phyloP scores from a whole-genome alignment of 1,140 invertebrate species.

The Limonius californicus region DNA sequence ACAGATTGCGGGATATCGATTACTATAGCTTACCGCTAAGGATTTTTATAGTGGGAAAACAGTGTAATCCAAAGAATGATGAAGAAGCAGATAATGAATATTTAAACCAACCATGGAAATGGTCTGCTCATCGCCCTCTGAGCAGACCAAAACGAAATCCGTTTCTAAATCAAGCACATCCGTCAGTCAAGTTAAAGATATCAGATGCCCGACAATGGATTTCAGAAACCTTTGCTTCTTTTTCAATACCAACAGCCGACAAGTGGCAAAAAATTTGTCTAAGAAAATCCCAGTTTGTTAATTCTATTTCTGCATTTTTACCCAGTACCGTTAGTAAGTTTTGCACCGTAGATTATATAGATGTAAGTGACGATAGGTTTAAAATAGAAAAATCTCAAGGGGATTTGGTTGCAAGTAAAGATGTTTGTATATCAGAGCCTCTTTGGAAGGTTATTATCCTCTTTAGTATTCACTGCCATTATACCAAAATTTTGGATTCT shows the following conservation, averaged over 20 bases:
- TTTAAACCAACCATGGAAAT: conserved; percentile 18
- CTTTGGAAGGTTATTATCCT: conserved; percentile 73
- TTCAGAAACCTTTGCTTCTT: conserved; percentile 77
- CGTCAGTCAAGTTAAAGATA: conserved; percentile 55
- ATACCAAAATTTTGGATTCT: conserved; percentile 64
- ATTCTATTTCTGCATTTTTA: conserved; percentile 70
- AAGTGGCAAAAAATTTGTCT: conserved; percentile 75
- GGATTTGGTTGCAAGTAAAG: conserved; percentile 73
- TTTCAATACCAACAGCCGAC: conserved; percentile 74
- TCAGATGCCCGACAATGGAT: conserved; percentile 77
- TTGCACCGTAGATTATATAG: conserved; percentile 71
- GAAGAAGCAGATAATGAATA: no score
- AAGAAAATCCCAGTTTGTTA: conserved; percentile 72
- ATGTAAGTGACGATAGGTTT: conserved; percentile 75
- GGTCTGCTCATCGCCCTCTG: background rate
- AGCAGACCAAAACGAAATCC: no score
- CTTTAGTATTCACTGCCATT: conserved; percentile 61
- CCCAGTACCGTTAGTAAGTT: conserved; percentile 66
- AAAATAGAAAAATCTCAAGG: conserved; percentile 72
- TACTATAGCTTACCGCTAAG: conserved; percentile 79
- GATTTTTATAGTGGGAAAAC: conserved; percentile 70
- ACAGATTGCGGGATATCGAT: conserved; percentile 71
- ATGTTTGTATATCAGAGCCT: conserved; percentile 75
- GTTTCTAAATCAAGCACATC: no score
- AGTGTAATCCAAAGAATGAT: conserved; percentile 62